phyloP scores from a whole-genome alignment of 2,797 vertebrate genomes.

The Sandelia bainsii region DNA sequence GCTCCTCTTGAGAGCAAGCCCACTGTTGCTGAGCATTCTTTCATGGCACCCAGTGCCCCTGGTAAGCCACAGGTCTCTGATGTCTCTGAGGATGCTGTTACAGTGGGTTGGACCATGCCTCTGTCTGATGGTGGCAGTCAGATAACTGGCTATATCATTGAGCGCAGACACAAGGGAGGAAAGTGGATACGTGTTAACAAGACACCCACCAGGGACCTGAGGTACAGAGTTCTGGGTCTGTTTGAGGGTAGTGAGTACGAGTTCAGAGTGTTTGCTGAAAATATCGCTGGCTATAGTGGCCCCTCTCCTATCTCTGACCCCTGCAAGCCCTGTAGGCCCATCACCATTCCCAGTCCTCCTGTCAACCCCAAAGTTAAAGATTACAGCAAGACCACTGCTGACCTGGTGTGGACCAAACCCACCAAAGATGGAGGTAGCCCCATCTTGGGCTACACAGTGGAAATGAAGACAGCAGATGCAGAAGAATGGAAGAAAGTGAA shows the following conservation, averaged over 20 bases:
- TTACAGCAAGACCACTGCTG: conserved; percentile 92
- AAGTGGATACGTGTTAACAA: conserved; percentile 99
- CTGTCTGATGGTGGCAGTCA: conserved; percentile 95
- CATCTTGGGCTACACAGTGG: conserved; percentile 94
- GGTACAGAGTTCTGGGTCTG: conserved; percentile 92
- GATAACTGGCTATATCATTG: conserved; percentile 95
- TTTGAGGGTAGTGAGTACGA: conserved; percentile 98
- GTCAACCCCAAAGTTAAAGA: conserved; percentile 98
- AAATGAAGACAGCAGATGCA: conserved; percentile 91
- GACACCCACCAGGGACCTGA: conserved; percentile 91
- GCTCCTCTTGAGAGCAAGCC: conserved; percentile 94
- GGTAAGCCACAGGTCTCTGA: conserved; percentile 94
- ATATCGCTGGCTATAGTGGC: conserved; percentile 94
- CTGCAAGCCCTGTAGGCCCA: conserved; percentile 93
- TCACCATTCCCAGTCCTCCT: conserved; percentile 93
- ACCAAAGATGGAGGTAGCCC: conserved; percentile 96
- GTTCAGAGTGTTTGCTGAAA: conserved; percentile 98
- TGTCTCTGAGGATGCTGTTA: conserved; percentile 92
- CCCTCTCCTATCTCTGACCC: conserved; percentile 95
- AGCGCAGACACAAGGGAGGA: conserved; percentile 94
- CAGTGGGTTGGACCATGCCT: conserved; percentile 94
- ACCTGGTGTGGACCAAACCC: conserved; percentile 97
- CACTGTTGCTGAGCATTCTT: conserved; percentile 93
- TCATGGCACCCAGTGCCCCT: conserved; percentile 93
- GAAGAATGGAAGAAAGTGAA: conserved; percentile 94